These are phyloP conservation scores for Pyrgus malvae DNA, from an alignment of 2,888 invertebrate genomes.

Conservation along the genomic window DNA sequence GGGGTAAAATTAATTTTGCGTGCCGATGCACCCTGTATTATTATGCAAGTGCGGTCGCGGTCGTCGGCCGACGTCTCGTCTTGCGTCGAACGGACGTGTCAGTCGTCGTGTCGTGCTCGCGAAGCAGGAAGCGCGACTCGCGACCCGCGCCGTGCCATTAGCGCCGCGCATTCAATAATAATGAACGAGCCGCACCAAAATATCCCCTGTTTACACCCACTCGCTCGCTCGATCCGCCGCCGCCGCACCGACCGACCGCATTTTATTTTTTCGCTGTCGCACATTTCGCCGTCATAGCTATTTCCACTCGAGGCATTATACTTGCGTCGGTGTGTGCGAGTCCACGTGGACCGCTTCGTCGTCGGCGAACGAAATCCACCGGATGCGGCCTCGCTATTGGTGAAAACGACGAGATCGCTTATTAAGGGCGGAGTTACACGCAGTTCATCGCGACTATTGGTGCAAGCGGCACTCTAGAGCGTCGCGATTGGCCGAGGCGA, in stretches of 20 bases:
- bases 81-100: constrained; percentile 18
- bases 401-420: constrained; percentile 68
- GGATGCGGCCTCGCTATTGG: constrained; percentile 58
- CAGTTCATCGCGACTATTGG: constrained; percentile 59
- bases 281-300: constrained; percentile 83
- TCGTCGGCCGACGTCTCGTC: constrained; percentile 15
- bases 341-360: constrained; percentile 78
- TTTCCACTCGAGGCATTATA: constrained; percentile 82
- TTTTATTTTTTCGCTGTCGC: constrained; percentile 83
- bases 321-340: constrained; percentile 70
- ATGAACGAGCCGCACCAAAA: constrained; percentile 80
- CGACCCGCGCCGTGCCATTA: constrained; percentile 69
- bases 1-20: neutral
- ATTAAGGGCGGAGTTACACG: constrained; percentile 82
- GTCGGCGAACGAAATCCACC: constrained; percentile 69
- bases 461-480: constrained; percentile 42
- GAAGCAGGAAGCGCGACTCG: constrained; percentile 41
- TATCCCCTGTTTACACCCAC: constrained; percentile 82
- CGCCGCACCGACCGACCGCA: constrained; percentile 79
- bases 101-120: constrained; percentile 20
- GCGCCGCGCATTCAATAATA: constrained; percentile 78
- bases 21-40: neutral
- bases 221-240: constrained; percentile 59
- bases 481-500: constrained; percentile 65
- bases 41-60: neutral